Evolutionary conservation across 2,113 vertebrate genomes (phyloP), one percentile per base, ranked within the genome.

Genomic region (Etheostoma spectabile): DNA sequence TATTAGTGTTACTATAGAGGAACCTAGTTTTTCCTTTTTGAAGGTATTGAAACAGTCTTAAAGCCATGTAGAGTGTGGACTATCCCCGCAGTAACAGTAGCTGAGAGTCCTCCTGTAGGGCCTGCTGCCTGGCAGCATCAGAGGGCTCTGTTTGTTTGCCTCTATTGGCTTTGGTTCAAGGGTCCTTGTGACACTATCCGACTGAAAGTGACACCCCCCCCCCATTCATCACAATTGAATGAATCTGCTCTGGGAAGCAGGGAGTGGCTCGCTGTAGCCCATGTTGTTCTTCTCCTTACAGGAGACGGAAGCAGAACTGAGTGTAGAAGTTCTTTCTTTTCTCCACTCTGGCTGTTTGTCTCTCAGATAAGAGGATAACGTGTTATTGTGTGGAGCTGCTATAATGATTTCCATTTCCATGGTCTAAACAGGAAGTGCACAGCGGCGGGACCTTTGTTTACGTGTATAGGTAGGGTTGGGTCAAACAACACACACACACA

Each of bases 91-190:
- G 77, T 66, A 79, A 63, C 75, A 77, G 73, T 64, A 85, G 79
- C 52, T 13, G 14, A 75, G 46, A 63, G 59, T 84, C 64, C 64
- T 38, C 45, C 64, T 42, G 73, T 18, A 13, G 53, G 66, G 70
- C 19, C 8, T 38, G 35, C 35, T 38, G 35, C 35, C 35, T 38
- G 35, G 35, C 35, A 38, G 63, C 59, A 51, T 74, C 63, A 77
- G 74, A 74, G 73, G 66, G 21, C 62, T 86, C 86, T 77, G 82
- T 83, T 85, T 88, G 88, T 89, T 83, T 75, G 81, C 83, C 68
- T 63, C 68, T 35, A 19, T 67, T 88, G 88, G 81, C 76, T 49
- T 65, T 45, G 64, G 52, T 84, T 90, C 86, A 86, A 77, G 78
- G 66, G 70, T 87, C 77, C 84, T 75, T 82, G 88, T 89, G 88